Base-by-base conservation (phyloP, 2,113 vertebrate species). In the Salvelinus sp. region DNA sequence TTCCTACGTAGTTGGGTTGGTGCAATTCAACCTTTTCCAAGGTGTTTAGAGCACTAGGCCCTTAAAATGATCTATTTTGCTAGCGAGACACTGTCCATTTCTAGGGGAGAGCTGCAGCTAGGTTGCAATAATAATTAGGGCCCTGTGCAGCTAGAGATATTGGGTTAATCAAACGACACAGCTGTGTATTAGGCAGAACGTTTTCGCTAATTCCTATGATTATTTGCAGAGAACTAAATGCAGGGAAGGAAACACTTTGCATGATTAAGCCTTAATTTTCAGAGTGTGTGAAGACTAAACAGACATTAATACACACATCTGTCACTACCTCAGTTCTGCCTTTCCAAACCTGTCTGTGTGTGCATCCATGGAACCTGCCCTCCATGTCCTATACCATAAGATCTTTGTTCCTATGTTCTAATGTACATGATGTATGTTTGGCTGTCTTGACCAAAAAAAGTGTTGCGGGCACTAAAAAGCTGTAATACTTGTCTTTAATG, bases 151-250 rank as follows among this genome's bases (percentile, higher is more conserved):
- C 70, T 57, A 85, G 76, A 77, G 78, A 88, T 83, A 91, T 91
- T 87, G 85, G 80, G 77, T 79, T 85, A 60, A 91, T 93, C 86
- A 92, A 88, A 86, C 79, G 18, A 62, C 90, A 85, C 92, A 94
- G 92, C 91, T 94, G 92, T 91, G 92, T 50, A 28, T 86, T 90
- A 92, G 84, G 87, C 91, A 90, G 86, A 91, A 80, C 67, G 72
- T 81, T 82, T 75, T 60, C 66, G 77, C 83, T 91, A 88, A 92
- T 91, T 78, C 76, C 69, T 57, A 62, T 86, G 87, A 92, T 92
- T 89, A 91, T 90, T 88, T 83, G 84, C 85, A 79, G 83, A 88
- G 87, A 80, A 85, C 83, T 83, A 83, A 87, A 89, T 69, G 83
- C 88, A 82, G 84, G 70, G 83, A 72, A 86, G 82, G 88, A 85